These are phyloP conservation scores for Epistrophe eligans DNA, from an alignment of 2,888 invertebrate genomes.

Conservation along the genomic window DNA sequence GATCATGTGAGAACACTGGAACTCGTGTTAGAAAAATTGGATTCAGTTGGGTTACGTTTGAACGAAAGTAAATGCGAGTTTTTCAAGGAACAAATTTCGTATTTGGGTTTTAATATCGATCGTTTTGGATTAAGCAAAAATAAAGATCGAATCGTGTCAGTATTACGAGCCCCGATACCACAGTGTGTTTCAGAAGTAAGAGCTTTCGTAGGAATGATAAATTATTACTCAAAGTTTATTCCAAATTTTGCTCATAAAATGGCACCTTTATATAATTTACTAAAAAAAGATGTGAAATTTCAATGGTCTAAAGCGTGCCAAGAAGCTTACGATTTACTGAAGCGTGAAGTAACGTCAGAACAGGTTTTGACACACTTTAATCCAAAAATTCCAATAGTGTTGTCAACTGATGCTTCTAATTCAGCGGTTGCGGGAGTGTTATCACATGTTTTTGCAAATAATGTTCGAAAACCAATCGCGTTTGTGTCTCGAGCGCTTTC, in stretches of 20 bases:
- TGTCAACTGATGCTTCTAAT: constrained; percentile 36
- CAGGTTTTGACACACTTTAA: constrained; percentile 48
- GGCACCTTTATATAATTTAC: constrained; percentile 19
- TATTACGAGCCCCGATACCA: constrained; percentile 14
- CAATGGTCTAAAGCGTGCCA: constrained; percentile 6
- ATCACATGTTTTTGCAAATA: not conserved
- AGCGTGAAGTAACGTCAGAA: constrained; percentile 7
- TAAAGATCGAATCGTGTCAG: not conserved
- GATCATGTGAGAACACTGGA: constrained; percentile 18
- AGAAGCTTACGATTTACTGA: constrained; percentile 35
- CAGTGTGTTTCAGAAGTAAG: constrained; percentile 12
- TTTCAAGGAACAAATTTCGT: constrained; percentile 7
- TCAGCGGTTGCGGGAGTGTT: too few relatives aligned
- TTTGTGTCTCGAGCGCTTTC: not conserved
- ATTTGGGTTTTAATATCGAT: constrained; percentile 27
- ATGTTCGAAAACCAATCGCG: not conserved
- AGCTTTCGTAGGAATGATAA: constrained; percentile 30
- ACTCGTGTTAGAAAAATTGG: constrained; percentile 23
- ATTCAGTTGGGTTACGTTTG: constrained; percentile 11
- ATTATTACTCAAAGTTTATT: constrained; percentile 34
- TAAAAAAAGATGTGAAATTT: constrained; percentile 5
- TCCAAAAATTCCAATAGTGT: constrained; percentile 42
- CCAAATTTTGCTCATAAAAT: constrained; percentile 20
- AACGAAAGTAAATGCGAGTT: constrained; percentile 33
- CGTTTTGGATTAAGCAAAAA: constrained; percentile 23